Evolutionary conservation across 2,888 invertebrate genomes (phyloP).

Genomic region (Hesperia comma): DNA sequence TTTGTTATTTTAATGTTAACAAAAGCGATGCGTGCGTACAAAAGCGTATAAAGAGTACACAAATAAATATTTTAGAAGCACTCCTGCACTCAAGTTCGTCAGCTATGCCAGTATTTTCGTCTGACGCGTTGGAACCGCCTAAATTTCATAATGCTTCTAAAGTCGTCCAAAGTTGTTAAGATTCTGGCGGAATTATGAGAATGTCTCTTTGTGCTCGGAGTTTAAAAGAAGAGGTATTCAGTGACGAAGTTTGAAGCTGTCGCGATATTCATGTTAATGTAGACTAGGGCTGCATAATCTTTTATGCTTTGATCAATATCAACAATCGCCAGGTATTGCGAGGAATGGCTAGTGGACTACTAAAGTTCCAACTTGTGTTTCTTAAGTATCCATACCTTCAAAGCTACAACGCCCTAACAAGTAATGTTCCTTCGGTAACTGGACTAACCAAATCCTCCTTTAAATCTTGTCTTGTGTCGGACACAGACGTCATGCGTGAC

Average conservation of each 20-base stretch:
- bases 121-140: neutral
- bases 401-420: too few species aligned
- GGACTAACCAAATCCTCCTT: too few species aligned
- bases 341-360: too few species aligned
- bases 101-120: slow-evolving; percentile 4
- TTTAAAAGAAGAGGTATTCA: slow-evolving; percentile 13
- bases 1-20: neutral
- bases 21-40: too few species aligned
- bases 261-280: slow-evolving; percentile 8
- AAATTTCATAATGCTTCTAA: slow-evolving; percentile 25
- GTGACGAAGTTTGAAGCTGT: slow-evolving; percentile 18
- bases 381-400: too few species aligned
- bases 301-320: neutral
- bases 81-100: neutral
- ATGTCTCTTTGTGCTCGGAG: slow-evolving; percentile 23
- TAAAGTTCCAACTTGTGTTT: too few species aligned
- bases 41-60: too few species aligned
- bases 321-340: too few species aligned
- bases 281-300: slow-evolving; percentile 10
- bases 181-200: slow-evolving; percentile 26
- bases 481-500: too few species aligned
- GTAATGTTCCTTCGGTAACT: too few species aligned
- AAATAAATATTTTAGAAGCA: neutral
- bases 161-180: slow-evolving; percentile 17
- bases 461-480: too few species aligned